phyloP scores from a whole-genome alignment of 2,888 invertebrate genomes.

The Chromoteleia sp. region DNA sequence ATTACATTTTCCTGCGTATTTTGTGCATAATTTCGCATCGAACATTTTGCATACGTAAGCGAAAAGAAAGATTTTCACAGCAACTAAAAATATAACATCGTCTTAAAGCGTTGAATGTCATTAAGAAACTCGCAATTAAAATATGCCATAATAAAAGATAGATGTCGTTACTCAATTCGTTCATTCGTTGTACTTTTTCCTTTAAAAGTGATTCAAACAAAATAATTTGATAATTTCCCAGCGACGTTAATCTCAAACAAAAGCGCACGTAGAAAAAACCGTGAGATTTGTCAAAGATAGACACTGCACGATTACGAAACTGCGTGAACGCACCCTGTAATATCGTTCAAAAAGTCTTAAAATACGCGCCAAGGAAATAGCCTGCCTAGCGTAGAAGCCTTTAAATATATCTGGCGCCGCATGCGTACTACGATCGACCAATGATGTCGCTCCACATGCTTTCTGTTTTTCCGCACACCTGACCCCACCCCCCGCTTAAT shows the following conservation, averaged over 20 bases:
- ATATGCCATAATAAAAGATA: too few species aligned
- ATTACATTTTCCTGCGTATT: too few species aligned
- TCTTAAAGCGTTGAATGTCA: too few species aligned
- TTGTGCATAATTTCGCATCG: too few species aligned
- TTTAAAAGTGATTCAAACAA: not conserved
- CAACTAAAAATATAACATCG: too few species aligned
- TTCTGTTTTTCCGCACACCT: constrained; percentile 69
- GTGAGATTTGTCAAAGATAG: constrained; percentile 63
- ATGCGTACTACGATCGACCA: constrained; percentile 79
- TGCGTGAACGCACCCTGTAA: constrained; percentile 73
- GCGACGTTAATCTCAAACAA: constrained; percentile 25
- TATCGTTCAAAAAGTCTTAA: constrained; percentile 83
- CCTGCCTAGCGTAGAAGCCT: constrained; percentile 80
- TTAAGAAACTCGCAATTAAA: too few species aligned
- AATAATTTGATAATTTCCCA: not conserved
- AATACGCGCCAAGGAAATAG: constrained; percentile 85
- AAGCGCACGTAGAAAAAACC: constrained; percentile 29
- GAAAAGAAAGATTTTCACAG: too few species aligned
- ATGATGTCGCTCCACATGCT: constrained; percentile 86
- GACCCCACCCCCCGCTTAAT: constrained; percentile 26
- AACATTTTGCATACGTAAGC: too few species aligned
- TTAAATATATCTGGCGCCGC: constrained; percentile 82
- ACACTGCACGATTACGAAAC: constrained; percentile 76
- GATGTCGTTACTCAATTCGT: too few species aligned
- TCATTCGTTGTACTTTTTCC: too few species aligned